Conservation (phyloP, 2,888 invertebrate species). For the Rhamphomyia laevipes region DNA sequence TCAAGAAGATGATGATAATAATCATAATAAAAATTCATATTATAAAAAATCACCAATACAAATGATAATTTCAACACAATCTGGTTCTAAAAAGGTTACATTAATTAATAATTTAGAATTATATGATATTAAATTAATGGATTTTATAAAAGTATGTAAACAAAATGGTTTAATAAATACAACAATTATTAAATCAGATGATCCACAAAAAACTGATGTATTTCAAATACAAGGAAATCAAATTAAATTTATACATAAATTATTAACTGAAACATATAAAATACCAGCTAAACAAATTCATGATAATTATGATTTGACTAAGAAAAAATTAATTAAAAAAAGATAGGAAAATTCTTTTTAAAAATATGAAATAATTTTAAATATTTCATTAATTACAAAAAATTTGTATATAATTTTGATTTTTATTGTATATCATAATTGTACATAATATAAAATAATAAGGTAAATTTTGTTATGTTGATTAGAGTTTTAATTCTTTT, state of each 20-base stretch:
- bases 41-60: constrained; percentile 60
- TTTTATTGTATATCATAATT: too few species aligned
- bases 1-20: too few species aligned
- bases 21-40: too few species aligned
- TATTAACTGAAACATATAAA: constrained; percentile 36
- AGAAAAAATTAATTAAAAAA: constrained; percentile 19
- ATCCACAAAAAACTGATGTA: constrained; percentile 54
- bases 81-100: constrained; percentile 86
- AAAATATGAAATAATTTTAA: too few species aligned
- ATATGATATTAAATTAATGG: constrained; percentile 69
- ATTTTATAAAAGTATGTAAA: constrained; percentile 73
- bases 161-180: constrained; percentile 78
- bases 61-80: constrained; percentile 61
- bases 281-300: constrained; percentile 34
- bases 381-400: too few species aligned
- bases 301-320: constrained; percentile 27
- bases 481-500: too few species aligned
- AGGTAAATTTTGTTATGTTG: too few species aligned
- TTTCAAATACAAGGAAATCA: constrained; percentile 88
- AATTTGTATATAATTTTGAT: too few species aligned
- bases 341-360: background rate
- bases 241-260: constrained; percentile 41
- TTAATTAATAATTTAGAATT: constrained; percentile 78
- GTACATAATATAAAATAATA: too few species aligned
- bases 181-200: constrained; percentile 60